Percentiles rank a stretch among this genome's conserved stretches.
Evolutionary conservation across 2,113 vertebrate species (phyloP).

Genomic region (Eretmodus cyanostictus): DNA sequence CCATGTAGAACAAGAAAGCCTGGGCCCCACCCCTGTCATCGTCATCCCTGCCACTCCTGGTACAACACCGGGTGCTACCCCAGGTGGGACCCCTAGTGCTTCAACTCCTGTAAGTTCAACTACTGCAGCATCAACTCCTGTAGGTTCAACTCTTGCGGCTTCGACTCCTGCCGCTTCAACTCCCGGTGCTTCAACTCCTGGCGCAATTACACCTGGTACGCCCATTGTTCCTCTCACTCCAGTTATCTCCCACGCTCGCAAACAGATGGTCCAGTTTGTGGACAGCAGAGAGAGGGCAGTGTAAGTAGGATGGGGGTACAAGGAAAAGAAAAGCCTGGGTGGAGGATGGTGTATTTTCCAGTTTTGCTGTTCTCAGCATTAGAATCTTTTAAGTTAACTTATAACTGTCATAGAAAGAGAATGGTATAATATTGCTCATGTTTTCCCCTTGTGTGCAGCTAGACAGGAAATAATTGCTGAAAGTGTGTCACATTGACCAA

Average conservation of each 20-base stretch:
- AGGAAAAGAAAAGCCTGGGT: neutral
- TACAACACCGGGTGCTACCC: constrained; percentile 47
- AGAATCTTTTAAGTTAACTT: neutral
- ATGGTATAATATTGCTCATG: neutral
- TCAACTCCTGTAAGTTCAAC: constrained; percentile 7
- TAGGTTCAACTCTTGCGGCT: neutral
- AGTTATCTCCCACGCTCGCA: constrained; percentile 55
- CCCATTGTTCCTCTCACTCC: constrained; percentile 53
- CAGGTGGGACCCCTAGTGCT: constrained; percentile 27
- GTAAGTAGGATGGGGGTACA: neutral
- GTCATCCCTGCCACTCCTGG: constrained; percentile 63
- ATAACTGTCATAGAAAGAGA: neutral
- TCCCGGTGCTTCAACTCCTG: constrained; percentile 23
- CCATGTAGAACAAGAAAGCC: constrained; percentile 20
- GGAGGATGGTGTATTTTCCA: neutral
- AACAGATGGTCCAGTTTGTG: constrained; percentile 64
- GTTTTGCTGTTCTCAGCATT: neutral
- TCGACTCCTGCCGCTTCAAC: neutral
- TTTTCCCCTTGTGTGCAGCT: neutral
- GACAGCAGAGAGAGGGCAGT: constrained; percentile 51
- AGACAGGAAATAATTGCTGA: neutral
- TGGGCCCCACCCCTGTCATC: constrained; percentile 28
- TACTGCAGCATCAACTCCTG: neutral
- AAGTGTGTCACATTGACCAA: neutral
- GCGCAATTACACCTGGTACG: constrained; percentile 6